phyloP scores from a whole-genome alignment of 23 tunicate genomes.

The Clavelina lepadiformis region DNA sequence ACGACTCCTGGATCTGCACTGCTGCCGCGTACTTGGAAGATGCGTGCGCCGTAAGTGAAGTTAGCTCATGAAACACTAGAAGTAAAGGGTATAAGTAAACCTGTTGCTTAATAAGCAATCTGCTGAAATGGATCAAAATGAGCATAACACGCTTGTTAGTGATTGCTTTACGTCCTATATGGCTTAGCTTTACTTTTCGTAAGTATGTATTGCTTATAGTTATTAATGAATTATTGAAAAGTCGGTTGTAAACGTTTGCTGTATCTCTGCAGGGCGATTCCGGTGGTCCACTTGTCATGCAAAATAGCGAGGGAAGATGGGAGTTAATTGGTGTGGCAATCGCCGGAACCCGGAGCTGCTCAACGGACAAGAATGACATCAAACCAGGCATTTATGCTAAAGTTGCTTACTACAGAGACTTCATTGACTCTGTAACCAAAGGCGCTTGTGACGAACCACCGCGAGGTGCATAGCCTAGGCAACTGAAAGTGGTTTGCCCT shows the following conservation, averaged over 20 bases:
- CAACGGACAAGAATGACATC: conserved; percentile 58
- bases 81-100: no score
- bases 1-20: conserved; percentile 90
- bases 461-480: no score
- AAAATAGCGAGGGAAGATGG: conserved; percentile 28
- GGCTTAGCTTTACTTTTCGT: no score
- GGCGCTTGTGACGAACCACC: conserved; percentile 43
- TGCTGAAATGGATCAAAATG: no score
- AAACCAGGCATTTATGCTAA: conserved; percentile 91
- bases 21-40: conserved; percentile 82
- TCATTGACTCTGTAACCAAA: conserved; percentile 67
- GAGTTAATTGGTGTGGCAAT: conserved; percentile 79
- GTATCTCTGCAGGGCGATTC: conserved; percentile 72
- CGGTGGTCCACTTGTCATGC: conserved; percentile 86
- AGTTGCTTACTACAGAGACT: conserved; percentile 79
- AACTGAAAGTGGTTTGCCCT: no score
- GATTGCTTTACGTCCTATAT: no score
- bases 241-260: no score
- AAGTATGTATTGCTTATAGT: no score
- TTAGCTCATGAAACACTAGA: no score
- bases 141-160: no score
- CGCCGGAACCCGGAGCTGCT: conserved; percentile 81
- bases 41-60: conserved; percentile 78
- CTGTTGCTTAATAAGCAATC: no score
- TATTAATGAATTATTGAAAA: no score